Evolutionary conservation across 2,888 invertebrate species (phyloP).

Genomic region (Metopia argyrocephala): DNA sequence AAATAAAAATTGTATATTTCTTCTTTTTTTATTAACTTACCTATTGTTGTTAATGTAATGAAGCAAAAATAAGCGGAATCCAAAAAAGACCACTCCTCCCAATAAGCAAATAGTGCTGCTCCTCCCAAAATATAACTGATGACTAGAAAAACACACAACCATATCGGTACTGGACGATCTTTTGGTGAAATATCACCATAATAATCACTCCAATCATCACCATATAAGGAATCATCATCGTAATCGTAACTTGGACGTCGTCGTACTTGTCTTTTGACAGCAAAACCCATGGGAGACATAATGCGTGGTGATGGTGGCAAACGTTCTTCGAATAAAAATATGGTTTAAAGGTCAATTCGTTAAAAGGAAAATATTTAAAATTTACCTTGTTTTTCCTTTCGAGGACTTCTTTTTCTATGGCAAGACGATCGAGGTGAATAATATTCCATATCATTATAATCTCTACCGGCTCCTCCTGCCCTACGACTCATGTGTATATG

Average conservation of each 20-base stretch:
- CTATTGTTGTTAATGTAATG: slow-evolving; percentile 94
- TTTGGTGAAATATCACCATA: slow-evolving; percentile 78
- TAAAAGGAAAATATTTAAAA: neutral
- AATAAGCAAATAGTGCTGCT: slow-evolving; percentile 89
- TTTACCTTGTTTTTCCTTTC: slow-evolving; percentile 66
- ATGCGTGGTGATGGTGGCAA: slow-evolving; percentile 81
- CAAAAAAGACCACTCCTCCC: slow-evolving; percentile 92
- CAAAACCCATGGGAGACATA: slow-evolving; percentile 85
- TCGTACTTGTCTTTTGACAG: slow-evolving; percentile 81
- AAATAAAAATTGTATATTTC: neutral
- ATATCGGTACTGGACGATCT: slow-evolving; percentile 88
- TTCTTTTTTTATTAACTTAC: slow-evolving; percentile 68
- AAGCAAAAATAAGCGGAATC: slow-evolving; percentile 96
- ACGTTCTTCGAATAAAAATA: slow-evolving; percentile 57
- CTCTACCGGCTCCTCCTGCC: slow-evolving; percentile 54
- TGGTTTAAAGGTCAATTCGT: neutral
- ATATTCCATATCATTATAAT: slow-evolving; percentile 69
- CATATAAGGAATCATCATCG: slow-evolving; percentile 82
- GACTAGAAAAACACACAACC: slow-evolving; percentile 92
- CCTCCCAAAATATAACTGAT: slow-evolving; percentile 94
- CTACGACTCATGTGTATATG: slow-evolving; percentile 44
- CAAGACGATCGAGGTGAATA: slow-evolving; percentile 58
- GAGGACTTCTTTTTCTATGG: slow-evolving; percentile 65
- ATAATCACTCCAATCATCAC: slow-evolving; percentile 79
- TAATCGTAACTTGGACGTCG: slow-evolving; percentile 79